Base-by-base conservation (phyloP, 1,140 invertebrate species). In the Ostrea edulis region DNA sequence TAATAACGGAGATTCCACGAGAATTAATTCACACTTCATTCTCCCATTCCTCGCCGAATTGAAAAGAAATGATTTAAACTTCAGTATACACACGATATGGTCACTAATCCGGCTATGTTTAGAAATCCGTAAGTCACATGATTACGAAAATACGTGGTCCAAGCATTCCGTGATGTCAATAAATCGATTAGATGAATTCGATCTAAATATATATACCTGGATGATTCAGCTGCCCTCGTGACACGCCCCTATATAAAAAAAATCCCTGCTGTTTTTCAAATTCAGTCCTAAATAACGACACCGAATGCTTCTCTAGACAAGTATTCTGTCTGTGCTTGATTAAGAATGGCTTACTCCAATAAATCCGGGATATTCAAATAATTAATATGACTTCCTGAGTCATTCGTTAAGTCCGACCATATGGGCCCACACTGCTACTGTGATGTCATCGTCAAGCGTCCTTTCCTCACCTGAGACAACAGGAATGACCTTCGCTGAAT, bases 401-500 rank as follows among this genome's bases (percentile, higher is more conserved):
- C 55, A 14, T 62, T 62, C 55, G 55, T 7, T 17, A 7, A 20
- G 55, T n/a, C 17, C 5, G 17, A 20, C n/a, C 55, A 7, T n/a
- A 20, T 62, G 55, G 55, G 0, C 8, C 65, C 9, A 29, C 25
- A 12, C 55, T 14, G 68, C 11, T 14, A 29, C 35, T 77, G 68
- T 77, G 68, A 29, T 77, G 68, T 77, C 68, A 77, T 35, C 9
- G 22, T 14, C 68, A 20, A n/a, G 9, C 25, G 68, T 77, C 68
- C 29, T 29, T 12, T 77, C 22, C 68, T 35, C 12, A 35, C 68
- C 68, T 77, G 68, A 77, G 68, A 77, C 68, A 25, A 77, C 14
- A 29, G 14, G 25, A 77, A 77, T 77, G 68, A 77, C 68, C 68
- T 77, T 77, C 25, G 68, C 11, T 77, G 68, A 77, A 77, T 77